Conservation (phyloP, 2,888 invertebrate species). For the Maniola hyperantus region DNA sequence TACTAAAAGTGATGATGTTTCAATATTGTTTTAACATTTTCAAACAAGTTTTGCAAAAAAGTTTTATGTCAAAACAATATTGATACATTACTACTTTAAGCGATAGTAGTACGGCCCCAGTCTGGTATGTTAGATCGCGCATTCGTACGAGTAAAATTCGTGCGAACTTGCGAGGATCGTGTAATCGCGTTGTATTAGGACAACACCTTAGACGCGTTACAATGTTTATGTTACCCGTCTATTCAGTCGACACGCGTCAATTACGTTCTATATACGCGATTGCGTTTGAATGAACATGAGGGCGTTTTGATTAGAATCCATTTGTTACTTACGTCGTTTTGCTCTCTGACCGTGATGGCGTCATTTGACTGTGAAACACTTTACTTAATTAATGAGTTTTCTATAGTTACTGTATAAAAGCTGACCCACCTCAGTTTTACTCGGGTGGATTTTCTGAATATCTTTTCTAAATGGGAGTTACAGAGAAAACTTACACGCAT, state of each 20-base stretch:
- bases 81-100: too few species aligned
- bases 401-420: not conserved
- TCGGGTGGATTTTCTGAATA: too few species aligned
- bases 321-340: constrained; percentile 17
- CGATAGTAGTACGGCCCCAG: too few species aligned
- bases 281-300: constrained; percentile 33
- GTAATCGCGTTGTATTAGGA: not conserved
- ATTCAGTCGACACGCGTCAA: constrained; percentile 36
- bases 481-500: too few species aligned
- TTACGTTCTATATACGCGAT: constrained; percentile 31
- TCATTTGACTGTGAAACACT: constrained; percentile 25
- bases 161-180: not conserved
- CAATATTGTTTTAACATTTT: too few species aligned
- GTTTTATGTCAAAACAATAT: too few species aligned
- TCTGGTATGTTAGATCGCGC: too few species aligned
- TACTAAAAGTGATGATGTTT: too few species aligned
- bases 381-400: not conserved
- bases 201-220: not conserved
- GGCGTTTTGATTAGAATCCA: constrained; percentile 27
- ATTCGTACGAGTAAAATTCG: too few species aligned
- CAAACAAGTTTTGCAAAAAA: too few species aligned
- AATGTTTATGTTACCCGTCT: not conserved
- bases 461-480: too few species aligned
- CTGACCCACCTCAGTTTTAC: too few species aligned
- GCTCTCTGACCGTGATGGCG: constrained; percentile 12